Evolutionary conservation across 2,888 invertebrate species (phyloP).

Genomic region (Drosophila subquinaria): DNA sequence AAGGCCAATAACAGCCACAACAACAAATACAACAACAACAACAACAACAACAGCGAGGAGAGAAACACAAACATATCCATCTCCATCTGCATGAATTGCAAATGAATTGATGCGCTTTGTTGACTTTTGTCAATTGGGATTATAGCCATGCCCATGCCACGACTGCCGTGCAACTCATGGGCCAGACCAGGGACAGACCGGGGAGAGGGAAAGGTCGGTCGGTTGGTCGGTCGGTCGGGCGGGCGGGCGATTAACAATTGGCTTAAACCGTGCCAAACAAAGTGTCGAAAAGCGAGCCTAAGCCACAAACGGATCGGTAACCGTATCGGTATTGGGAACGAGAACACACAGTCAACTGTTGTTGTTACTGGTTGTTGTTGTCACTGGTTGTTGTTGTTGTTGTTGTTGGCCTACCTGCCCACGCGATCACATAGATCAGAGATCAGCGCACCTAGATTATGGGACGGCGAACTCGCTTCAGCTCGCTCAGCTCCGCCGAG

Average conservation of each 20-base stretch:
- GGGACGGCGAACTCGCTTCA: constrained; percentile 36
- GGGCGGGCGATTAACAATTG: constrained; percentile 72
- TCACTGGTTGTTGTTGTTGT: constrained; percentile 6
- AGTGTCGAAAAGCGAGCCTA: constrained; percentile 81
- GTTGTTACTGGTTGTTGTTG: constrained; percentile 14
- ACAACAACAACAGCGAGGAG: not conserved
- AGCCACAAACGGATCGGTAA: constrained; percentile 64
- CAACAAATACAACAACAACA: constrained; percentile 18
- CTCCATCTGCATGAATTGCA: constrained; percentile 76
- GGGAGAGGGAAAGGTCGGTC: not conserved
- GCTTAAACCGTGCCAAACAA: constrained; percentile 80
- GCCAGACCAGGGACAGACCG: not conserved
- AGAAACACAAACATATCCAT: constrained; percentile 28
- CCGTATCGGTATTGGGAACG: constrained; percentile 36
- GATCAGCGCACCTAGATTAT: constrained; percentile 66
- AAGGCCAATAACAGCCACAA: constrained; percentile 34
- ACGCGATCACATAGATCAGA: constrained; percentile 64
- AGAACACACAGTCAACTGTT: constrained; percentile 26
- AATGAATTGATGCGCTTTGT: constrained; percentile 83
- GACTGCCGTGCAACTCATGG: not conserved
- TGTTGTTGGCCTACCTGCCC: constrained; percentile 56
- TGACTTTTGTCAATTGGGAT: constrained; percentile 83
- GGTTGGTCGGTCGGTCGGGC: not conserved
- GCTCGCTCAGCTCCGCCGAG: constrained; percentile 39
- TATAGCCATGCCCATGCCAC: constrained; percentile 51